Percentiles rank a stretch among this genome's conserved stretches.
phyloP scores from a whole-genome alignment of 1,140 invertebrate genomes.

The Bombus breviceps region DNA sequence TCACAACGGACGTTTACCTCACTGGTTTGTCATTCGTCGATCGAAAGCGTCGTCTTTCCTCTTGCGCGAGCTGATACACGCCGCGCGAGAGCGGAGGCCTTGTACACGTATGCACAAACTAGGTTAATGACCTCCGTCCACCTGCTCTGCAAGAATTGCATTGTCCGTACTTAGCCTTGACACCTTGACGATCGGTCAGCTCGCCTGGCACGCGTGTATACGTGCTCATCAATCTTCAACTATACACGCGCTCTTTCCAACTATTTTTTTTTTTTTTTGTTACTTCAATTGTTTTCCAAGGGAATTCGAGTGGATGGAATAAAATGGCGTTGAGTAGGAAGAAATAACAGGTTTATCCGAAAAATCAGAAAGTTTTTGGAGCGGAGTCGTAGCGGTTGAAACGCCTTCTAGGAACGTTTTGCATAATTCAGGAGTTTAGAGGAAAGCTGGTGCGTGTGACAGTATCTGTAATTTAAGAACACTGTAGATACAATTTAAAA shows the following conservation, averaged over 20 bases:
- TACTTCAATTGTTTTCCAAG: too few relatives aligned
- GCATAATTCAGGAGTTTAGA: too few relatives aligned
- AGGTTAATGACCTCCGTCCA: conserved; percentile 64
- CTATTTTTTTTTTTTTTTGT: too few relatives aligned
- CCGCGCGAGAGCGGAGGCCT: conserved; percentile 15
- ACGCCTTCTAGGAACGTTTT: too few relatives aligned
- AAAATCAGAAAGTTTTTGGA: too few relatives aligned
- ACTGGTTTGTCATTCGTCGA: conserved; percentile 18
- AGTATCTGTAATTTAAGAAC: too few relatives aligned
- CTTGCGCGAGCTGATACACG: background rate
- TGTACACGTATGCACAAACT: conserved; percentile 48
- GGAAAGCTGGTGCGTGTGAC: too few relatives aligned
- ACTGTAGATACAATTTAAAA: too few relatives aligned
- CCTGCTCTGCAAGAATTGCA: conserved; percentile 40
- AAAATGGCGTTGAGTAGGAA: fast-evolving
- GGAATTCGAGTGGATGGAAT: background rate
- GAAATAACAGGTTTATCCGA: background rate
- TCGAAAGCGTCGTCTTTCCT: conserved; percentile 23
- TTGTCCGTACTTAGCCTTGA: conserved; percentile 54
- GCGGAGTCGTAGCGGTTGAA: too few relatives aligned
- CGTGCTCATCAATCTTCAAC: background rate
- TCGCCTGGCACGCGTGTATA: background rate
- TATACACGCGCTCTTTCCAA: too few relatives aligned
- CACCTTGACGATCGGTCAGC: conserved; percentile 41
- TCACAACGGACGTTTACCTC: conserved; percentile 41